Base-by-base conservation (phyloP, 2,888 invertebrate species). In the Holacanthella duospinosa region DNA sequence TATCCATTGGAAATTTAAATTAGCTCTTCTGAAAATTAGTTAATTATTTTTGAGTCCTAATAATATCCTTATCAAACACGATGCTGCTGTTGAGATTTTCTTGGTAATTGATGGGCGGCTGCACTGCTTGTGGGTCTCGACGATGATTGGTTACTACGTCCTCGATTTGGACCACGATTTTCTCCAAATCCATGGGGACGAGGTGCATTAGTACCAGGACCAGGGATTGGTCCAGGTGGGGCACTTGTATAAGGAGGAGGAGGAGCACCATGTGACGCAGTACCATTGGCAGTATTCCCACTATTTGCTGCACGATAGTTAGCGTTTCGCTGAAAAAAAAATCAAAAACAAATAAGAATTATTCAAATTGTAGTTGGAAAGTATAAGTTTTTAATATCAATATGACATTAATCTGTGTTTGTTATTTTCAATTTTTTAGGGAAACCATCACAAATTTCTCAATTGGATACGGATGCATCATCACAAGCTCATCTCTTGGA, bases 131-230 rank as follows among this genome's bases (percentile, higher is more conserved):
- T 44, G 12, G 25, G 6, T 60, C 4, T 16, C 12, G 16, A 36
- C 3, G 36, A 12, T 9, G 6, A 4, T 24, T 21, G 9, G n/a
- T 26, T 59, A 71, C 68, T 69, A 70, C 69, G 68, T 57, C 66
- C 66, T 65, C 73, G 64, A 65, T 73, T 73, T 29, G 73, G 86
- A 64, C 86, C 85, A 74, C 86, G 79, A 29, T 85, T 85, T 75
- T 85, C 86, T 25, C 86, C 85, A 74, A 85, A 86, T 55, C 86
- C 86, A 67, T 85, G 83, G 64, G 83, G 81, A 64, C 85, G 86
- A 61, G 81, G 84, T 71, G 80, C 80, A 73, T 77, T 77, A 65
- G 74, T 74, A 58, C 75, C 68, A 55, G 74, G 74, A 43, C 73
- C 73, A 28, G 74, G 71, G 43, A 73, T 74, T 44, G 73, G 77